Evolutionary conservation across 2,113 vertebrate genomes (phyloP), one percentile per base, ranked within the genome.

Genomic region (Tympanuchus pallidicinctus): DNA sequence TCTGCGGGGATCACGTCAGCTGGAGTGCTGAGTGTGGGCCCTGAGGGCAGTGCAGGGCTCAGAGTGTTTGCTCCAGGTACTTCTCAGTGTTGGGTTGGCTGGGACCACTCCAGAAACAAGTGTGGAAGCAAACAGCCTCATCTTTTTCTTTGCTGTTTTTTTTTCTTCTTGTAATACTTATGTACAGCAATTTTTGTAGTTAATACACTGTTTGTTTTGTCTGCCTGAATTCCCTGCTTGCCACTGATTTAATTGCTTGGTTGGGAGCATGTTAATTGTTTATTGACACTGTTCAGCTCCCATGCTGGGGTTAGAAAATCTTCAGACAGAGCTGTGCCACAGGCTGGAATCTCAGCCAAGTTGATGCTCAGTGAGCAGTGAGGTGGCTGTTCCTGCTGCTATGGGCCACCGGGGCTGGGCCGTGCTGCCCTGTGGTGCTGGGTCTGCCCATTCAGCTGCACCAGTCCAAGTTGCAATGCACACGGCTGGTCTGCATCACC

Each of bases 181-280:
- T 13, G 6, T 28, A n/a, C 1, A n/a, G 63, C 11, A 13, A 1
- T 18, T 90, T 61, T 63, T 74, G 64, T 54, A 73, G 54, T 80
- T 88, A 82, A 70, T 73, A 18, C 27, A 50, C 57, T 92, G 69
- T 88, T 91, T 84, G 65, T 48, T 32, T 82, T 91, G 65, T 76
- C 79, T 95, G 84, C 76, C 89, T 69, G 83, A 83, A 79, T 94
- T 86, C 63, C 61, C 81, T 43, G 19, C 56, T 96, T 91, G 59
- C 88, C 61, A 47, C 63, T 85, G 88, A 90, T 90, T 86, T 96
- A 95, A 93, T 94, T 94, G 87, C 87, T 91, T 92, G 76, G 61
- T 79, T 86, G 70, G 89, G 71, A 69, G 77, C 63, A 32, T 76
- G 72, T 84, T 92, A 89, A 96, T 94, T 93, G 90, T 93, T 93